Base-by-base conservation (phyloP, 2,797 vertebrate species). In the Malurus splendens region DNA sequence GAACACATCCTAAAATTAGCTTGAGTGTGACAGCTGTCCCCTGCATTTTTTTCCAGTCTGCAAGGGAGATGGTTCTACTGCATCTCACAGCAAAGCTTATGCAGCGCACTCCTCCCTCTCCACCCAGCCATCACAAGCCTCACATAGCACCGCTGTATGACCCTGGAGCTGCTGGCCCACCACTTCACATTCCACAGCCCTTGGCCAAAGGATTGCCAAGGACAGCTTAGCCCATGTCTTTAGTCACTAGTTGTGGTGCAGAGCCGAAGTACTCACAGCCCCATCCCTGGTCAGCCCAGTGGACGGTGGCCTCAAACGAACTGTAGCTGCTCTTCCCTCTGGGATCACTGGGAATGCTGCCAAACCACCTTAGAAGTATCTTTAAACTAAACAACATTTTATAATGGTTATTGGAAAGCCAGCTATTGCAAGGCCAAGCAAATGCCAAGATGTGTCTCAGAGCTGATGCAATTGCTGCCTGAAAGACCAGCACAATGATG, bases 351-450 rank as follows among this genome's bases (percentile, higher is more conserved):
- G 68, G 73, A 91, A 90, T 30, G 62, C 59, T 68, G 87, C 80
- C 93, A 93, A 85, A 83, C 65, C 50, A 74, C 76, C 89, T 65
- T 28, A 68, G 56, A 89, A 93, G n/a, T 41, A 85, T 61, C 76
- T 76, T 80, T 80, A 74, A 2, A 1, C 68, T 74, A 79, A 50
- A 64, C 27, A 45, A n/a, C 73, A 77, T 65, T 93, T 80, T 67
- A 62, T 62, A 85, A 78, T 25, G 41, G 62, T 68, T 87, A 77
- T 59, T 87, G 85, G 89, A 92, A 93, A 91, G 62, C 10, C 33
- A 90, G 41, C 27, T 68, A 74, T 39, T 89, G 85, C 72, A 93
- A 81, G 52, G 55, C 51, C 79, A 85, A 64, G 41, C 28, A 83
- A 59, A 89, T 30, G 80, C 70, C 79, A 87, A 83, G 87, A 28